Conservation (phyloP, 1,140 invertebrate genomes). For the Sitophilus oryzae region DNA sequence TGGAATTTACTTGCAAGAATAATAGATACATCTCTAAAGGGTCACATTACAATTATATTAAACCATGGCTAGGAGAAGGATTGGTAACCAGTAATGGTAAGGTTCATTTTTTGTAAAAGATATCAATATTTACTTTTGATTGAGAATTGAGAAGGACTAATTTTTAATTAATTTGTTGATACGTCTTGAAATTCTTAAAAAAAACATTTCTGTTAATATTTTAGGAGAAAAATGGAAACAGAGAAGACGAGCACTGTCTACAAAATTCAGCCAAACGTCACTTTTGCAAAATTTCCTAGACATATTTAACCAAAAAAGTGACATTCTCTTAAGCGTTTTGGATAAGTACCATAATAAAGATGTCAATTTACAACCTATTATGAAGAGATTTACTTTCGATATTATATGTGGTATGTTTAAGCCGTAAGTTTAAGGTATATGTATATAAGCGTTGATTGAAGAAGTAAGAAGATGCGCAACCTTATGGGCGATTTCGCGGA, state of each 20-base stretch:
- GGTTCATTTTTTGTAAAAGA: no score
- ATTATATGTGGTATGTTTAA: slow-evolving; percentile 19
- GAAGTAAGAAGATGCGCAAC: no score
- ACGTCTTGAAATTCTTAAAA: no score
- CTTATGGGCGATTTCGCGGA: no score
- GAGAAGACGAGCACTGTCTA: slow-evolving; percentile 15
- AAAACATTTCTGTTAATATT: slow-evolving; percentile 7
- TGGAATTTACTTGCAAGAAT: slow-evolving; percentile 8
- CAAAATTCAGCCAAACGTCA: slow-evolving; percentile 7
- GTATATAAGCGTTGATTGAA: no score
- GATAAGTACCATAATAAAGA: not conserved
- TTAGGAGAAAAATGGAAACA: slow-evolving; percentile 19
- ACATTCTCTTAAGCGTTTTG: slow-evolving; percentile 10
- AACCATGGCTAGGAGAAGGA: slow-evolving; percentile 10
- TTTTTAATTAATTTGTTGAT: no score
- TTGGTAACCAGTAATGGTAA: slow-evolving; percentile 9
- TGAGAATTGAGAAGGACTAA: no score
- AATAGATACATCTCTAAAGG: slow-evolving; percentile 4
- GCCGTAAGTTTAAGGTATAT: no score
- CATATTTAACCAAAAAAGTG: slow-evolving; percentile 12
- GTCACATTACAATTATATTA: slow-evolving; percentile 1
- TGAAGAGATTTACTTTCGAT: slow-evolving; percentile 18
- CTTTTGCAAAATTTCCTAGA: slow-evolving; percentile 7
- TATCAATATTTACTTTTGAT: no score
- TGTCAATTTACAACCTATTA: slow-evolving; percentile 10